Percentiles rank a stretch among this genome's conserved stretches.
Evolutionary conservation across 2,797 vertebrate species (phyloP).

Genomic region (Mormyrops attenuatus): DNA sequence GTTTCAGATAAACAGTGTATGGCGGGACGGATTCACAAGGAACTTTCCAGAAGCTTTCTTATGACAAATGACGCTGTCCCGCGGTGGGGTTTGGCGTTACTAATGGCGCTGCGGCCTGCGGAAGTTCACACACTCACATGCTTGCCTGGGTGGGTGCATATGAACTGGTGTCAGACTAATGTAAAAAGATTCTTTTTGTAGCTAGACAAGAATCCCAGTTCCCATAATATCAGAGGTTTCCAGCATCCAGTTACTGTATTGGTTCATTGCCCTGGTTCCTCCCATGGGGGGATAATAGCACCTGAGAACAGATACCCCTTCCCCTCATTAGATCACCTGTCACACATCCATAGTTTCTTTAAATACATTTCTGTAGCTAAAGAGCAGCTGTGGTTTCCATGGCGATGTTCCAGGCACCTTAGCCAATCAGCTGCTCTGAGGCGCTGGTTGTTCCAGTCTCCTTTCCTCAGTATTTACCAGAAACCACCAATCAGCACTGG

Average conservation of each 20-base stretch:
- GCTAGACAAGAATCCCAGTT: not conserved
- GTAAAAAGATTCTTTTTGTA: not conserved
- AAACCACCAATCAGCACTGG: not conserved
- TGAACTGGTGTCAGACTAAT: not conserved
- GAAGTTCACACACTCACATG: not conserved
- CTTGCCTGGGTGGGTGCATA: not conserved
- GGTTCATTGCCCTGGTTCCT: not conserved
- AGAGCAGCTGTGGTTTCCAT: not conserved
- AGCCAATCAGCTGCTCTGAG: not conserved
- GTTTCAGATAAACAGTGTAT: not conserved
- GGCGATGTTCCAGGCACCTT: not conserved
- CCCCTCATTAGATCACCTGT: not conserved
- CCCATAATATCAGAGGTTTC: not conserved
- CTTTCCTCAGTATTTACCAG: not conserved
- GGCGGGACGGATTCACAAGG: not conserved
- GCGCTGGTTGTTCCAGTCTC: not conserved
- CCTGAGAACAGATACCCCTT: not conserved
- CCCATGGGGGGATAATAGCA: not conserved
- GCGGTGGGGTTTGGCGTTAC: not conserved
- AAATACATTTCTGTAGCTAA: not conserved
- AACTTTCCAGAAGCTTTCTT: slow-evolving; percentile 8
- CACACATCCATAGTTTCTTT: not conserved
- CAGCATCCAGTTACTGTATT: not conserved
- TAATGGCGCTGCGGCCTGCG: not conserved
- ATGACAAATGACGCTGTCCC: not conserved